Percentiles rank a stretch among this genome's conserved stretches.
Evolutionary conservation across 2,888 invertebrate genomes (phyloP).

Genomic region (Eupithecia subumbrata): DNA sequence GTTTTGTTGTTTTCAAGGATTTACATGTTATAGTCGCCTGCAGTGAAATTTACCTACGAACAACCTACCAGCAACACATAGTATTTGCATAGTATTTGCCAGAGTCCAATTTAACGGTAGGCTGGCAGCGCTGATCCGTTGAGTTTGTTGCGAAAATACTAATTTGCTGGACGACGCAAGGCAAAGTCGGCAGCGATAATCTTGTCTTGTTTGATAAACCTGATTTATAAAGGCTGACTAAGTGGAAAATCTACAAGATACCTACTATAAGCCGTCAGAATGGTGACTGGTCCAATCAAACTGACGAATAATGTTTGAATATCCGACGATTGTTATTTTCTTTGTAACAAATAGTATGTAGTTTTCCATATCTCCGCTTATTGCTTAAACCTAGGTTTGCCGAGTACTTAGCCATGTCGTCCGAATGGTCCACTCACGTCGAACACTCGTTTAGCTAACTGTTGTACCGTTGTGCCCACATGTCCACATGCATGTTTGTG

Average conservation of each 20-base stretch:
- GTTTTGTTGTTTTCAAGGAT: background rate
- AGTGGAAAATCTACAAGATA: too few relatives aligned
- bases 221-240: too few relatives aligned
- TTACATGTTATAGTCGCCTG: background rate
- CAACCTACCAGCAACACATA: background rate
- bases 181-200: background rate
- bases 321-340: too few relatives aligned
- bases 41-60: background rate
- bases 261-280: too few relatives aligned
- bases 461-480: background rate
- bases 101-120: slow-evolving; percentile 10
- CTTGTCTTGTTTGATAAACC: background rate
- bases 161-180: background rate
- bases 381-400: background rate
- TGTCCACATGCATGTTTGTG: background rate
- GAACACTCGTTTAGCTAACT: background rate
- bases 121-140: background rate
- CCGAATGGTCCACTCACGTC: background rate
- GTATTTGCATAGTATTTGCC: background rate
- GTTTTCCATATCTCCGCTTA: background rate
- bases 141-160: slow-evolving; percentile 18
- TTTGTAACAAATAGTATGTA: too few relatives aligned
- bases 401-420: background rate
- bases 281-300: too few relatives aligned
- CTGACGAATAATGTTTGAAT: too few relatives aligned